phyloP scores from a whole-genome alignment of 2,888 invertebrate genomes.

The Euphydryas editha region DNA sequence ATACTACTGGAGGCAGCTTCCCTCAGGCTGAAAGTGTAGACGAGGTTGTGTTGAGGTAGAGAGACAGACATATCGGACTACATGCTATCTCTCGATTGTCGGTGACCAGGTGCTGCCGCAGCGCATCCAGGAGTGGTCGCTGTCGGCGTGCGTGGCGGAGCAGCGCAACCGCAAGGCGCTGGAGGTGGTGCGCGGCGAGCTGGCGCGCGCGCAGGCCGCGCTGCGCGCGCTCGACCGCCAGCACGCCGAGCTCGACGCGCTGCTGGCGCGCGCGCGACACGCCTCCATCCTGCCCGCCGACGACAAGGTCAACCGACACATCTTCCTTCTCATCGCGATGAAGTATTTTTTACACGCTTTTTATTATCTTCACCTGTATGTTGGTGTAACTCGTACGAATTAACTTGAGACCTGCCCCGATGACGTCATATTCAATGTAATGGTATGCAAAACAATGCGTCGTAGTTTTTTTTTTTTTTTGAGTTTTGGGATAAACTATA shows the following conservation, averaged over 20 bases:
- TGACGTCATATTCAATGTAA: too few species aligned
- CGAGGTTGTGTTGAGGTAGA: neutral
- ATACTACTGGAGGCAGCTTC: too few species aligned
- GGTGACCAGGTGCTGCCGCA: constrained; percentile 91
- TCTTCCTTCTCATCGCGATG: too few species aligned
- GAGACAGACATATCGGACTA: neutral
- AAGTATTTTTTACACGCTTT: too few species aligned
- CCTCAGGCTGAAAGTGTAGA: too few species aligned
- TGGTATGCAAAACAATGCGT: too few species aligned
- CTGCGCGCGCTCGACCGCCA: constrained; percentile 91
- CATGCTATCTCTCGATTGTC: too few species aligned
- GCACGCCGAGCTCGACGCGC: constrained; percentile 89
- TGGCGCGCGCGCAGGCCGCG: constrained; percentile 89
- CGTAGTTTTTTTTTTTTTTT: too few species aligned
- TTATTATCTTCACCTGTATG: too few species aligned
- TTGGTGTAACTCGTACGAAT: too few species aligned
- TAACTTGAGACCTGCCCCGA: too few species aligned
- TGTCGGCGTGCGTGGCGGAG: constrained; percentile 93
- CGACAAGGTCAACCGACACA: constrained; percentile 60
- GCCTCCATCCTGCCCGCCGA: constrained; percentile 86
- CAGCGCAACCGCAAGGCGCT: constrained; percentile 88
- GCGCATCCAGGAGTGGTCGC: constrained; percentile 96
- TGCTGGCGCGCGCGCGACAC: constrained; percentile 89
- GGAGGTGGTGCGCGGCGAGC: constrained; percentile 90
- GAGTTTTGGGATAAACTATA: too few species aligned